phyloP scores from a whole-genome alignment of 2,113 vertebrate genomes.

The Pseudopipra pipra region DNA sequence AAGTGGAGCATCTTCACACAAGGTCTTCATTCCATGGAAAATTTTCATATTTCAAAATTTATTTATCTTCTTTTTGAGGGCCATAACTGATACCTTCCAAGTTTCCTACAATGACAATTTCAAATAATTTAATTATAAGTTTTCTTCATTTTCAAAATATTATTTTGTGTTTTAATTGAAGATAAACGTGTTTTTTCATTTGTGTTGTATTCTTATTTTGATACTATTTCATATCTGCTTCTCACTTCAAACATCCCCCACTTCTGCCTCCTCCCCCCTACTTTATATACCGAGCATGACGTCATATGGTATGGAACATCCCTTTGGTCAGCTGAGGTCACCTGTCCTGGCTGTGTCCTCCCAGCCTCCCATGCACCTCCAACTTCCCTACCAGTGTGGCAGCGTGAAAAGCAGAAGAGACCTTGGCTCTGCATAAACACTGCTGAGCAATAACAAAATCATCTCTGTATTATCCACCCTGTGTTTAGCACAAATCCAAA shows the following conservation, averaged over 20 bases:
- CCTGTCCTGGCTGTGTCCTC: not conserved
- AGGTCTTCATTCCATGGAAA: not conserved
- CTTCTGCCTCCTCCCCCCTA: not conserved
- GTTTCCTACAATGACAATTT: not conserved
- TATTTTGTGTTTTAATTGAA: not conserved
- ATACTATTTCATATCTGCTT: not conserved
- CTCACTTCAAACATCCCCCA: not conserved
- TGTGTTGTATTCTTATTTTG: not conserved
- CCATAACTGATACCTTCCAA: not conserved
- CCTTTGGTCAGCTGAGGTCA: not conserved
- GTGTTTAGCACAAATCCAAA: not conserved
- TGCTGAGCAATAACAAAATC: not conserved
- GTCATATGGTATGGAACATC: not conserved
- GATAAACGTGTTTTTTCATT: not conserved
- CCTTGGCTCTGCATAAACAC: not conserved
- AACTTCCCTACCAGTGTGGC: not conserved
- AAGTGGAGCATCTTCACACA: not conserved
- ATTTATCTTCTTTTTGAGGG: not conserved
- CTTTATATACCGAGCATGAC: not conserved
- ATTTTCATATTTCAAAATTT: not conserved
- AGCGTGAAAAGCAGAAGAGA: not conserved
- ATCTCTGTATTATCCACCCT: not conserved
- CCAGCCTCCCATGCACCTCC: not conserved
- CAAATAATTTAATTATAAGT: not conserved
- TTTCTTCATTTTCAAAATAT: not conserved